phyloP scores from a whole-genome alignment of 1,140 invertebrate species.

The Zaprionus davidi region DNA sequence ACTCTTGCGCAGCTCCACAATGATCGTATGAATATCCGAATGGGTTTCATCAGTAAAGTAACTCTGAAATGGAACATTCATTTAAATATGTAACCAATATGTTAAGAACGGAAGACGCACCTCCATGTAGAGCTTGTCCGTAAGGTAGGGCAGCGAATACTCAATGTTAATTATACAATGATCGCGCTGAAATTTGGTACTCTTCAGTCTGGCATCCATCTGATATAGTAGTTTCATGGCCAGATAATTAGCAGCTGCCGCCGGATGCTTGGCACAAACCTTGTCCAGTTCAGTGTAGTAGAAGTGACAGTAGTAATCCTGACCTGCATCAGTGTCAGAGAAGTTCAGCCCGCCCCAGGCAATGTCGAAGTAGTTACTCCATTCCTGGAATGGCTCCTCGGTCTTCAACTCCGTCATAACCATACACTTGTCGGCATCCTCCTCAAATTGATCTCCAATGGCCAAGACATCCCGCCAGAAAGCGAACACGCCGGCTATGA shows the following conservation, averaged over 20 bases:
- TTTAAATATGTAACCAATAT: neutral
- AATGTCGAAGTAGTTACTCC: constrained; percentile 68
- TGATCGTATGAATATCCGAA: constrained; percentile 50
- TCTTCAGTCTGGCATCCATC: constrained; percentile 65
- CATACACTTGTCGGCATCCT: constrained; percentile 44
- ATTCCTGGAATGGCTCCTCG: constrained; percentile 23
- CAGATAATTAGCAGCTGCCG: constrained; percentile 72
- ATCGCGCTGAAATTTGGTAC: constrained; percentile 77
- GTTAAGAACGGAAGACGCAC: constrained; percentile 87
- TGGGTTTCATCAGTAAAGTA: constrained; percentile 58
- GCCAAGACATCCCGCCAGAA: constrained; percentile 63
- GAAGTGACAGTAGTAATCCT: constrained; percentile 42
- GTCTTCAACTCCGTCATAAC: neutral
- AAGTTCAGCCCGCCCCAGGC: constrained; percentile 60
- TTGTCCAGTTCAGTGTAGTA: constrained; percentile 63
- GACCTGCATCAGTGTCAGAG: neutral
- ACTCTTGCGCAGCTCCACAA: constrained; percentile 86
- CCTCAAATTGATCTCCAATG: constrained; percentile 54
- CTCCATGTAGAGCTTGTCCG: constrained; percentile 59
- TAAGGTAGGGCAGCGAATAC: constrained; percentile 36
- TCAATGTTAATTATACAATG: constrained; percentile 51
- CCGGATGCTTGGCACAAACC: constrained; percentile 55
- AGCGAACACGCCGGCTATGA: constrained; percentile 61
- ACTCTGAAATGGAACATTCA: constrained; percentile 29
- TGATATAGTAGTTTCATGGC: constrained; percentile 66